Percentiles rank a stretch among this genome's conserved stretches.
Evolutionary conservation across 2,888 invertebrate genomes (phyloP).

Genomic region (Caenorhabditis uteleia): DNA sequence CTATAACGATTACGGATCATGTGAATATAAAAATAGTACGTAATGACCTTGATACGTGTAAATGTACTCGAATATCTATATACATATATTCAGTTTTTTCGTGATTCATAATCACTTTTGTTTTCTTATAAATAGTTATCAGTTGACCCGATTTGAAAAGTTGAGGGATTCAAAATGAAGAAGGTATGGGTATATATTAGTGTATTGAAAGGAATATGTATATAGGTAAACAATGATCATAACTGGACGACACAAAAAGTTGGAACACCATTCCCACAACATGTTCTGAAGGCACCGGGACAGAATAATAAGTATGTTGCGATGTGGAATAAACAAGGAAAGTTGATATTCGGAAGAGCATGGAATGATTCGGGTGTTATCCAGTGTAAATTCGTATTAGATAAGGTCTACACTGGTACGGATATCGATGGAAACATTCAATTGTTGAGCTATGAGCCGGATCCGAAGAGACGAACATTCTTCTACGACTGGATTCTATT

Average conservation of each 20-base stretch:
- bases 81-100: too few relatives aligned
- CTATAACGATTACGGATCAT: too few relatives aligned
- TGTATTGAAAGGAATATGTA: too few relatives aligned
- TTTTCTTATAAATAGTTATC: too few relatives aligned
- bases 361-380: constrained; percentile 47
- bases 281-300: constrained; percentile 32
- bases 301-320: constrained; percentile 44
- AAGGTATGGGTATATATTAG: too few relatives aligned
- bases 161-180: too few relatives aligned
- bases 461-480: constrained; percentile 24
- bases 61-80: too few relatives aligned
- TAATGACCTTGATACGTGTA: too few relatives aligned
- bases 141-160: too few relatives aligned
- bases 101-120: too few relatives aligned
- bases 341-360: constrained; percentile 43
- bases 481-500: constrained; percentile 40
- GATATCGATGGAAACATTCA: constrained; percentile 47
- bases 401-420: constrained; percentile 24
- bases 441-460: constrained; percentile 24
- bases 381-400: constrained; percentile 35
- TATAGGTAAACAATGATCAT: constrained; percentile 37
- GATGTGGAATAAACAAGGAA: constrained; percentile 43
- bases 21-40: too few relatives aligned
- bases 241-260: constrained; percentile 41
- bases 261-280: constrained; percentile 37